Evolutionary conservation across 1,140 invertebrate genomes (phyloP), one percentile per base, ranked within the genome.

Genomic region (Microplitis demolitor): DNA sequence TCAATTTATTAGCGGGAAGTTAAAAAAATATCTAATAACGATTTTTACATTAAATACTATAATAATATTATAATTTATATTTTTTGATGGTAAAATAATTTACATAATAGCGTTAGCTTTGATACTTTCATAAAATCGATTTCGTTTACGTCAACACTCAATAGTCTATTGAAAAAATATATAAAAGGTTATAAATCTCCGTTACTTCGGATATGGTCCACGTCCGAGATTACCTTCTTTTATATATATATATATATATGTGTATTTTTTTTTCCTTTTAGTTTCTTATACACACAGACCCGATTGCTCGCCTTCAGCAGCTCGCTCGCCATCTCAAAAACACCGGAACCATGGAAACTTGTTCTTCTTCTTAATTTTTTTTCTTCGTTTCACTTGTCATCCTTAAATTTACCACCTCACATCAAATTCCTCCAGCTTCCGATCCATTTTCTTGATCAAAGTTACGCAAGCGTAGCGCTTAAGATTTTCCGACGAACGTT

Each of bases 371-470:
- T n/a, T 62, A 63, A 16, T 14, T 8, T n/a, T 60, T 58, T 62
- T 50, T 33, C 45, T 35, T 31, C 24, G 24, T 71, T 14, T 54
- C 34, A 61, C 33, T n/a, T 37, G 67, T 69, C 53, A n/a, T 77
- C 68, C 60, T 24, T 58, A 73, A 73, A 78, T 78, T 79, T 78
- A 78, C 74, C 69, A 70, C 71, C 73, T 45, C 68, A 31, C 62
- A 31, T 73, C 66, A 61, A 62, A 66, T 50, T 69, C 53, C 33
- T 66, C 61, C 62, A 66, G 63, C 60, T 61, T 74, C 39, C 67
- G 66, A 54, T 53, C 50, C 50, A n/a, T 54, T 64, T 53, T 61
- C 56, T 13, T 16, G 11, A 45, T 60, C 33, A n/a, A 33, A 6
- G 67, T 53, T 61, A 53, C 33, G 6, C 39, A 11, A 45, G 39